phyloP scores from a whole-genome alignment of 2,888 invertebrate species.

The Laothoe populi region DNA sequence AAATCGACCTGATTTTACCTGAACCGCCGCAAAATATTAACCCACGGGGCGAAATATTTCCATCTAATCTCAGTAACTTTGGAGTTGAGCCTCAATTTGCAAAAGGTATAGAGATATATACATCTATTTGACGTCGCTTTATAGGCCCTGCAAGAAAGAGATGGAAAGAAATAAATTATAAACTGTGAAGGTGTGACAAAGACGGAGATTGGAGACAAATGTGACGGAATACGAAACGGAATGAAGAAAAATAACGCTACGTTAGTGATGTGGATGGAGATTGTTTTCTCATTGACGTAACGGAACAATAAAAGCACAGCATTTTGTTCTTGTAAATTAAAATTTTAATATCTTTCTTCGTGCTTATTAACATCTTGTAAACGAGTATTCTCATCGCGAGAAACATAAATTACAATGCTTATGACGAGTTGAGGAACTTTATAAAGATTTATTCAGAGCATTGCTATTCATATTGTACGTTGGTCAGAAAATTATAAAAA shows the following conservation, averaged over 20 bases:
- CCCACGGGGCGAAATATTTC: constrained; percentile 40
- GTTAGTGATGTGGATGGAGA: not conserved
- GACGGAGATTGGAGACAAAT: constrained; percentile 41
- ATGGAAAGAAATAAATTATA: constrained; percentile 36
- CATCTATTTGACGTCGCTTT: constrained; percentile 52
- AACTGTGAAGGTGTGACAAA: not conserved
- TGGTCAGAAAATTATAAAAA: too few species aligned
- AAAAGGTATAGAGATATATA: constrained; percentile 56
- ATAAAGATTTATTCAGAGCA: not conserved
- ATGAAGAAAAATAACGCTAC: constrained; percentile 13
- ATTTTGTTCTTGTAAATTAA: constrained; percentile 7
- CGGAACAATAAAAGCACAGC: not conserved
- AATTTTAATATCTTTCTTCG: not conserved
- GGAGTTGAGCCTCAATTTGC: constrained; percentile 55
- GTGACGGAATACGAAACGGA: not conserved
- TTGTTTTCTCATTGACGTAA: constrained; percentile 10
- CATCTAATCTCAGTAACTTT: constrained; percentile 53
- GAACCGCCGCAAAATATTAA: constrained; percentile 36
- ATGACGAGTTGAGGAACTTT: not conserved
- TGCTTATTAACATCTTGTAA: not conserved
- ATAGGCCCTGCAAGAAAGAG: constrained; percentile 36
- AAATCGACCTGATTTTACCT: constrained; percentile 25
- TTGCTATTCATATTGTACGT: too few species aligned
- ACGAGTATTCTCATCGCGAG: not conserved
- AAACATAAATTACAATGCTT: not conserved